Percentiles rank a stretch among this genome's conserved stretches.
Conservation (phyloP, 1,140 invertebrate genomes). For the Anoplolepis gracilipes region DNA sequence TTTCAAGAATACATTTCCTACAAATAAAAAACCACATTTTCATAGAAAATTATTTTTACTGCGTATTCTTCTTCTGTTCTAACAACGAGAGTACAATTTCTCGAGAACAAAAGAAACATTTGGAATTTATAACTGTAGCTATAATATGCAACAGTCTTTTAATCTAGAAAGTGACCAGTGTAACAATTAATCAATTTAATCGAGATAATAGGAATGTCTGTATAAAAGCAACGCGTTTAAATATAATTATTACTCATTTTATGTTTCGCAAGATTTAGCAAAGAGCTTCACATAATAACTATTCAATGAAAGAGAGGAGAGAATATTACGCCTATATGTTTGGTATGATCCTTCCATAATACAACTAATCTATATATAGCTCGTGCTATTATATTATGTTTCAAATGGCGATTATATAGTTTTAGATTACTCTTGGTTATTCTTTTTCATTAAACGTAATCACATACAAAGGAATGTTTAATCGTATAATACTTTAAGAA, state of each 20-base stretch:
- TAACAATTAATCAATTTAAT: conserved; percentile 25
- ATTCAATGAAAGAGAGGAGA: conserved; percentile 12
- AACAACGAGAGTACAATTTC: conserved; percentile 26
- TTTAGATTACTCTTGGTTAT: conserved; percentile 51
- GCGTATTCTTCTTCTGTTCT: conserved; percentile 12
- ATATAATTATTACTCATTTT: conserved; percentile 13
- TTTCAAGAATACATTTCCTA: conserved; percentile 45
- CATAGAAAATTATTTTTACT: conserved; percentile 60
- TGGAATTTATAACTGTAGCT: conserved; percentile 22
- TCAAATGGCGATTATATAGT: conserved; percentile 55
- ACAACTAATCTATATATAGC: conserved; percentile 65
- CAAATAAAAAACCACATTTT: conserved; percentile 43
- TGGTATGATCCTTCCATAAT: conserved; percentile 53
- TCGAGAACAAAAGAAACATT: conserved; percentile 26
- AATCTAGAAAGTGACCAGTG: conserved; percentile 10
- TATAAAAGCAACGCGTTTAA: conserved; percentile 32
- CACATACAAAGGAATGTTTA: conserved; percentile 43
- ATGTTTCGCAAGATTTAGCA: neutral
- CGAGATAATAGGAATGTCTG: conserved; percentile 15
- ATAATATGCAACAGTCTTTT: neutral
- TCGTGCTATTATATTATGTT: conserved; percentile 52
- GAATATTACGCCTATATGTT: conserved; percentile 60
- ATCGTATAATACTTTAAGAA: conserved; percentile 60
- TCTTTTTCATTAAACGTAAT: conserved; percentile 48
- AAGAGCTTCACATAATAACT: neutral